Evolutionary conservation across 1,140 invertebrate genomes (phyloP).

Genomic region (Drosophila kikkawai): DNA sequence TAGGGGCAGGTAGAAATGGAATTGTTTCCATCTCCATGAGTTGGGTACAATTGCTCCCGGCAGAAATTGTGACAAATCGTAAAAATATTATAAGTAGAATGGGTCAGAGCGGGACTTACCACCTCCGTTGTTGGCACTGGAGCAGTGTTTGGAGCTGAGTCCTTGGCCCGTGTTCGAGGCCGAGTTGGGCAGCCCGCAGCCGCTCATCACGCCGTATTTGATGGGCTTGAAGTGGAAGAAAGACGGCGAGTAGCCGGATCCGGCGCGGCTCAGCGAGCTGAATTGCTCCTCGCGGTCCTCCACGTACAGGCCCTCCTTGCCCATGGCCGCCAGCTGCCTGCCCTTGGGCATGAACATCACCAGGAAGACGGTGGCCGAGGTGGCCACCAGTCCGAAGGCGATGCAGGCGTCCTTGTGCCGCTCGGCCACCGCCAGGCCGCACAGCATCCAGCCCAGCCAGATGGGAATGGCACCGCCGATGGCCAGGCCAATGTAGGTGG

Average conservation of each 20-base stretch:
- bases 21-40: constrained; percentile 10
- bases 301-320: constrained; percentile 91
- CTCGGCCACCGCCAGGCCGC: constrained; percentile 91
- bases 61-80: constrained; percentile 72
- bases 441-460: constrained; percentile 93
- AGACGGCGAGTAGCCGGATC: constrained; percentile 93
- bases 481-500: constrained; percentile 94
- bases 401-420: constrained; percentile 94
- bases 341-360: constrained; percentile 98
- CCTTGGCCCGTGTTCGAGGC: constrained; percentile 82
- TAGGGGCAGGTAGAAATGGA: background rate
- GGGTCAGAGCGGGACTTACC: constrained; percentile 85
- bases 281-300: constrained; percentile 92
- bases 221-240: constrained; percentile 96
- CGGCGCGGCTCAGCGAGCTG: constrained; percentile 91
- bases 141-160: constrained; percentile 79
- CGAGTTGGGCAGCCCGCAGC: constrained; percentile 76
- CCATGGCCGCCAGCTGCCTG: constrained; percentile 95
- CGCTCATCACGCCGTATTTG: constrained; percentile 89
- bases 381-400: constrained; percentile 93
- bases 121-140: constrained; percentile 87
- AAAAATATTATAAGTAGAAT: background rate
- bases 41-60: constrained; percentile 27
- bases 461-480: constrained; percentile 93
- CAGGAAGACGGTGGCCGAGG: constrained; percentile 93